Percentiles rank a stretch among this genome's conserved stretches.
Evolutionary conservation across 2,888 invertebrate genomes (phyloP).

Genomic region (Herminia tarsipennalis): DNA sequence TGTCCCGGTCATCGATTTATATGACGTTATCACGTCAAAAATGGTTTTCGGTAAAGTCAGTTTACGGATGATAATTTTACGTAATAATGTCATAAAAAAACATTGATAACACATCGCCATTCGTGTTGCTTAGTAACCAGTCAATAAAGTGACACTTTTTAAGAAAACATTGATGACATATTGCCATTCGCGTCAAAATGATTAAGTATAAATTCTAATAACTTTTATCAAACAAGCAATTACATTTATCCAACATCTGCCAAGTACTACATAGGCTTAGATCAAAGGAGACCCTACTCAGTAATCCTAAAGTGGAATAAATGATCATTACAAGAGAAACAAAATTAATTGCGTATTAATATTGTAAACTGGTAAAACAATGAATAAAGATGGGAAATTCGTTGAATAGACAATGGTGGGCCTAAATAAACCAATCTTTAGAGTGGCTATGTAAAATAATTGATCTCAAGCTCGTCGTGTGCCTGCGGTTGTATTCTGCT

Average conservation of each 20-base stretch:
- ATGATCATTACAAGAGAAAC: constrained; percentile 51
- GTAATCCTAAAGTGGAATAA: constrained; percentile 38
- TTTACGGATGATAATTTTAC: too few relatives aligned
- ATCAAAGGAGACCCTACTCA: constrained; percentile 40
- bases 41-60: too few relatives aligned
- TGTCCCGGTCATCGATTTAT: too few relatives aligned
- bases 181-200: too few relatives aligned
- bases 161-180: too few relatives aligned
- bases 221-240: too few relatives aligned
- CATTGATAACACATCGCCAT: too few relatives aligned
- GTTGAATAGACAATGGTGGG: constrained; percentile 43
- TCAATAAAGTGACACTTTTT: too few relatives aligned
- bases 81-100: too few relatives aligned
- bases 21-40: too few relatives aligned
- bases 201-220: too few relatives aligned
- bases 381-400: constrained; percentile 55
- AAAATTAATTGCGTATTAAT: constrained; percentile 53
- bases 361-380: constrained; percentile 42
- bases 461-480: constrained; percentile 37
- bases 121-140: too few relatives aligned
- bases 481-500: constrained; percentile 34
- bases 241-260: constrained; percentile 13
- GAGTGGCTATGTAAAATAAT: constrained; percentile 44
- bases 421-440: constrained; percentile 49
- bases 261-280: constrained; percentile 11